A percentile compares a stretch with the other conserved stretches of the same genome.
Conservation (phyloP, 2,888 invertebrate genomes). For the Campoletis raptor region DNA sequence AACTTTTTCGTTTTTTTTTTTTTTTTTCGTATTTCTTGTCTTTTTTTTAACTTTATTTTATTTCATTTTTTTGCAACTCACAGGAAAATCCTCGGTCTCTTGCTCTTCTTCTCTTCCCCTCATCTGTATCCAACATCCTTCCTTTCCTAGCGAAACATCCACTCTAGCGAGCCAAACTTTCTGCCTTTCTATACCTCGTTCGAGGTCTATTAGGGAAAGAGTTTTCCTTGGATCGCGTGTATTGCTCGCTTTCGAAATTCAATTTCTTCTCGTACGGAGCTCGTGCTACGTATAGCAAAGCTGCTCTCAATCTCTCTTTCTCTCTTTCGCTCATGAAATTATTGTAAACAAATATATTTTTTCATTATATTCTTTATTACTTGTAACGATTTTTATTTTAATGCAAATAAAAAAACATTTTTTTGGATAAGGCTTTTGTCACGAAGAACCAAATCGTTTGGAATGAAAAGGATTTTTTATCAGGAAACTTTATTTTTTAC, state of each 20-base stretch:
- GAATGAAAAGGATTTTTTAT: conserved; percentile 16
- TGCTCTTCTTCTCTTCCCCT: background rate
- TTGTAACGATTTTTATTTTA: background rate
- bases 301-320: background rate
- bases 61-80: conserved; percentile 20
- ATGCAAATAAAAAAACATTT: background rate
- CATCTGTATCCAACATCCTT: conserved; percentile 10
- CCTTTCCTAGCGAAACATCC: conserved; percentile 17
- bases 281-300: background rate
- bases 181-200: conserved; percentile 27
- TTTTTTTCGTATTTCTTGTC: conserved; percentile 32
- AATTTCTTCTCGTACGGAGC: conserved; percentile 62
- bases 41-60: background rate
- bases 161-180: conserved; percentile 50
- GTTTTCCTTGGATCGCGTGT: conserved; percentile 63
- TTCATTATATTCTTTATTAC: background rate
- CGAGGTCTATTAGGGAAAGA: conserved; percentile 61
- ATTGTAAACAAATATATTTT: background rate
- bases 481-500: conserved; percentile 28
- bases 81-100: conserved; percentile 36
- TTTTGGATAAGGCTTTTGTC: background rate
- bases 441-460: background rate
- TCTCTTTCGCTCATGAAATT: background rate
- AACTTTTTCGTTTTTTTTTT: conserved; percentile 56
- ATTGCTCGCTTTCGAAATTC: conserved; percentile 67